phyloP scores from a whole-genome alignment of 1,140 invertebrate species.

The Drosophila bocki region DNA sequence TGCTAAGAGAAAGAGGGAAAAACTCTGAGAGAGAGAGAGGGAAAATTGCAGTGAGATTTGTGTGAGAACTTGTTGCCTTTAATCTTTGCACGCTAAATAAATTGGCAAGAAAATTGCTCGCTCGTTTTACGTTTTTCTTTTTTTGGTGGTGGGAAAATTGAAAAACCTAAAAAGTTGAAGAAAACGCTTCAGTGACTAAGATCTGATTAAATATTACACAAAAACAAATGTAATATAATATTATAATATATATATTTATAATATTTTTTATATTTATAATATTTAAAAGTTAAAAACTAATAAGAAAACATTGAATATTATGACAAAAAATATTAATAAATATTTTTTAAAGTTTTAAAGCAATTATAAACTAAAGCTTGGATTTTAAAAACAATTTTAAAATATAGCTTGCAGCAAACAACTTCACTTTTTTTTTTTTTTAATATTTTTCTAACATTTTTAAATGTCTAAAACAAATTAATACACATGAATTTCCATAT shows the following conservation, averaged over 20 bases:
- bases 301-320: not conserved
- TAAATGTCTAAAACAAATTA: slow-evolving; percentile 23
- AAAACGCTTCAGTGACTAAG: slow-evolving; percentile 50
- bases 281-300: too few relatives aligned
- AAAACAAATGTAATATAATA: not conserved
- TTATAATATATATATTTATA: too few relatives aligned
- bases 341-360: too few relatives aligned
- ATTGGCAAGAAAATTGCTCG: slow-evolving; percentile 23
- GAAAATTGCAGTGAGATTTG: slow-evolving; percentile 21
- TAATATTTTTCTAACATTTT: not conserved
- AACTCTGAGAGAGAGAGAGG: not conserved
- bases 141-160: not conserved
- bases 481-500: not conserved
- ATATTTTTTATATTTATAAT: too few relatives aligned
- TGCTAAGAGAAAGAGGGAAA: not conserved
- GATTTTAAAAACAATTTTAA: not conserved
- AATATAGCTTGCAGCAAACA: too few relatives aligned
- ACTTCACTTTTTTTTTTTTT: not conserved
- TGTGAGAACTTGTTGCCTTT: slow-evolving; percentile 43
- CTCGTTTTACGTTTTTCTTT: slow-evolving; percentile 1
- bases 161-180: slow-evolving; percentile 1
- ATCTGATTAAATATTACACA: slow-evolving; percentile 23
- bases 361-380: too few relatives aligned
- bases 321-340: too few relatives aligned
- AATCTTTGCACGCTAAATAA: slow-evolving; percentile 56